These are phyloP conservation scores for Luffia ferchaultella DNA, from an alignment of 2,888 invertebrate species.

Conservation along the genomic window DNA sequence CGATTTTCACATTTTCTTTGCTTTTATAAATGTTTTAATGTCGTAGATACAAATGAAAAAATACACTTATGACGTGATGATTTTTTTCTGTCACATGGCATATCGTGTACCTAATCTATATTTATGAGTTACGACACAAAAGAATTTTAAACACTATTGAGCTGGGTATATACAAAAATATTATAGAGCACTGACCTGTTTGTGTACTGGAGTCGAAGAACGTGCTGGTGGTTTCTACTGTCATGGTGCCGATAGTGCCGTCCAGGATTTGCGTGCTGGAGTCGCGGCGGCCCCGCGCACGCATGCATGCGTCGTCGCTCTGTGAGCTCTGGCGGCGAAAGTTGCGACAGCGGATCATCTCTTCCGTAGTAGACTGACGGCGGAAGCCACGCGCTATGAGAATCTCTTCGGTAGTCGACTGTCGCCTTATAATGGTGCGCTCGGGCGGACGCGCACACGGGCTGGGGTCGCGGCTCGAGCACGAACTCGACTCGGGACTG, in stretches of 20 bases:
- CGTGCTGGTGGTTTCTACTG: slow-evolving; percentile 90
- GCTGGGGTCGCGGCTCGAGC: slow-evolving; percentile 85
- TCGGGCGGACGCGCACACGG: slow-evolving; percentile 73
- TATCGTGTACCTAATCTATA: too few relatives aligned
- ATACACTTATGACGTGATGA: too few relatives aligned
- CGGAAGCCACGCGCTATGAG: slow-evolving; percentile 89
- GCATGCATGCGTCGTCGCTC: slow-evolving; percentile 79
- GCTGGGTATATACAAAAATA: too few relatives aligned
- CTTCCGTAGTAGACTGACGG: slow-evolving; percentile 89
- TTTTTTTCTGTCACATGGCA: too few relatives aligned
- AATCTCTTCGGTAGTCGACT: slow-evolving; percentile 92
- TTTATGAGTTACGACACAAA: too few relatives aligned
- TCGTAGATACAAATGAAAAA: too few relatives aligned
- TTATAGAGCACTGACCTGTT: slow-evolving; percentile 91
- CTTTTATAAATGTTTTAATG: too few relatives aligned
- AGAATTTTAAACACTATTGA: too few relatives aligned
- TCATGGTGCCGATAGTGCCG: slow-evolving; percentile 92
- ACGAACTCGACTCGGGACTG: slow-evolving; percentile 78
- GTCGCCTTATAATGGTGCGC: slow-evolving; percentile 81
- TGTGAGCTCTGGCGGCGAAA: slow-evolving; percentile 91
- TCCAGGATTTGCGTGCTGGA: slow-evolving; percentile 91
- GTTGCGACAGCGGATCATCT: slow-evolving; percentile 91
- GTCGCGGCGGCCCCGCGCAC: slow-evolving; percentile 78
- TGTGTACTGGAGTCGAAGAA: slow-evolving; percentile 93
- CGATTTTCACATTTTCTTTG: too few relatives aligned